Evolutionary conservation across 2,888 invertebrate genomes (phyloP).

Genomic region (Xylota sylvarum): DNA sequence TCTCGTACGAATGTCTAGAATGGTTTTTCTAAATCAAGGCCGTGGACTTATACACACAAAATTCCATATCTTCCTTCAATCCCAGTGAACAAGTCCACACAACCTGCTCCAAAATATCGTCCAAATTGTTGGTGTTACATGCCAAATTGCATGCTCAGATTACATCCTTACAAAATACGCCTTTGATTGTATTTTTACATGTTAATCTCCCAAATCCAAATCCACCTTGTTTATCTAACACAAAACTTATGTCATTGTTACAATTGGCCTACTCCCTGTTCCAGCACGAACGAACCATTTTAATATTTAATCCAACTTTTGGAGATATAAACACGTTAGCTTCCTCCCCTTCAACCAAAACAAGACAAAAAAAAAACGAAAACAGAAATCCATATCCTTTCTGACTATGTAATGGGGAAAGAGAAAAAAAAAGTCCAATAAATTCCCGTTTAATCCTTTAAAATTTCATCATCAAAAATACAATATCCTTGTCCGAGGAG

Average conservation of each 20-base stretch:
- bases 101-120: background rate
- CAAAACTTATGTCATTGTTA: background rate
- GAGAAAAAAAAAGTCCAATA: constrained; percentile 12
- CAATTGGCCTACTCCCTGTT: background rate
- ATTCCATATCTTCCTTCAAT: background rate
- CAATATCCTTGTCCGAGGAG: constrained; percentile 30
- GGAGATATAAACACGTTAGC: constrained; percentile 1
- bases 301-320: constrained; percentile 18
- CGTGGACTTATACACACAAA: background rate
- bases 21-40: background rate
- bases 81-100: background rate
- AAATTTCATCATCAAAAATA: constrained; percentile 40
- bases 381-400: background rate
- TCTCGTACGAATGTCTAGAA: too few species aligned
- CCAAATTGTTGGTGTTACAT: background rate
- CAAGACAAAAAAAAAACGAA: too few species aligned
- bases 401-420: constrained; percentile 1
- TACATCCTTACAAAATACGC: background rate
- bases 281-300: constrained; percentile 1
- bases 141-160: background rate
- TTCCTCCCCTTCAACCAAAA: background rate
- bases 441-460: constrained; percentile 53
- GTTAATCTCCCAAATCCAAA: background rate
- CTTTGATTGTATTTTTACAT: background rate
- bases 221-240: background rate